These are phyloP conservation scores for Tautogolabrus adspersus DNA, from an alignment of 2,113 vertebrate genomes.

Conservation along the genomic window DNA sequence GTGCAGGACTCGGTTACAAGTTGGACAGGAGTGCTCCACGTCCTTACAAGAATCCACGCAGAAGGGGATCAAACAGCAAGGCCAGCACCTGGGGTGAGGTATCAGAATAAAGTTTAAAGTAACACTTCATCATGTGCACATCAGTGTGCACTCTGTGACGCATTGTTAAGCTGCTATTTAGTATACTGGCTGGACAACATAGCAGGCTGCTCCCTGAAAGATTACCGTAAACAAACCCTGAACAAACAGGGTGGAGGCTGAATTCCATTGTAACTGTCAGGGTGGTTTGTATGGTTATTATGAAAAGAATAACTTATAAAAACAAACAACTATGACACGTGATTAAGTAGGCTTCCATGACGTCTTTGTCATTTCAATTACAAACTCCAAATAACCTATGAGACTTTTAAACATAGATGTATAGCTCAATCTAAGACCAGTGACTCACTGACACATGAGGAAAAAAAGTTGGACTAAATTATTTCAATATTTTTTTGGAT, in stretches of 20 bases:
- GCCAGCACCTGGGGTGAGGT: conserved; percentile 81
- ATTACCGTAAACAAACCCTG: not conserved
- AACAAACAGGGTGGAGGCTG: not conserved
- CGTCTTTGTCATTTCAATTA: not conserved
- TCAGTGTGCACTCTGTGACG: not conserved
- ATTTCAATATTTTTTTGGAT: no score
- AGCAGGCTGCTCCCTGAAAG: not conserved
- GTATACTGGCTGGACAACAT: not conserved
- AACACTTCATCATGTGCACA: not conserved
- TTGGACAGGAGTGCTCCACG: conserved; percentile 88
- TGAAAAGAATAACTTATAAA: not conserved
- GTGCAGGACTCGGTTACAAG: conserved; percentile 81
- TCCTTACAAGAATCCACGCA: conserved; percentile 87
- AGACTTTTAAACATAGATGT: no score
- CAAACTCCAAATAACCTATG: no score
- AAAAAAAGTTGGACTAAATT: no score
- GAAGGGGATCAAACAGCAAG: conserved; percentile 91
- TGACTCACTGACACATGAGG: no score
- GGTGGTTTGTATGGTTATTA: not conserved
- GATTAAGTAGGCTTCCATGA: not conserved
- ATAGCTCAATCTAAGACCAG: no score
- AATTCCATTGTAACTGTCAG: not conserved
- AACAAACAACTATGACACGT: not conserved
- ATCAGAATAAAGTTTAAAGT: not conserved
- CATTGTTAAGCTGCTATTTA: not conserved